Conservation (phyloP, 2,888 invertebrate species). For the Pristionchus fissidentatus region DNA sequence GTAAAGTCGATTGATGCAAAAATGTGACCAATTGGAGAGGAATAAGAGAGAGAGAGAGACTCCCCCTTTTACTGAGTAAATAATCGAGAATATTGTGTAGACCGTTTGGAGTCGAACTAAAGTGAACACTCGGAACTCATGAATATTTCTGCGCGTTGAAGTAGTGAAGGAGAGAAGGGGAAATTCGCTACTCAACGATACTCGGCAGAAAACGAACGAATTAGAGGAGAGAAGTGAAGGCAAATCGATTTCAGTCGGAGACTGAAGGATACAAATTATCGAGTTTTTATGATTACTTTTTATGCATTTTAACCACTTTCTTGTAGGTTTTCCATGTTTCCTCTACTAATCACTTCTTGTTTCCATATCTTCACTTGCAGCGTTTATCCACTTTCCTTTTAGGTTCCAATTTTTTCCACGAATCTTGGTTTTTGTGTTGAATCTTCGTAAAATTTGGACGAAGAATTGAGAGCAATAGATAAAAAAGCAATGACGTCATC, state of each 20-base stretch:
- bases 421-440: too few relatives aligned
- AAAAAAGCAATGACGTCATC: too few relatives aligned
- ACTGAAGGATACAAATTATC: too few relatives aligned
- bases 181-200: background rate
- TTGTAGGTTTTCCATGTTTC: too few relatives aligned
- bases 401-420: too few relatives aligned
- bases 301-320: too few relatives aligned
- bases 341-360: too few relatives aligned
- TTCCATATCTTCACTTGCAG: too few relatives aligned
- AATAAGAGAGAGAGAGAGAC: constrained; percentile 6
- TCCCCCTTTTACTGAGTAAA: background rate
- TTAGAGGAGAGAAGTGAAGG: background rate
- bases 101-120: background rate
- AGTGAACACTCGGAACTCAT: background rate
- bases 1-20: background rate
- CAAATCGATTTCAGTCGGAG: background rate
- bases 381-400: too few relatives aligned
- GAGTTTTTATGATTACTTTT: too few relatives aligned
- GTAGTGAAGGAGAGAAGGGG: background rate
- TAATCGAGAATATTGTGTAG: constrained; percentile 1
- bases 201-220: background rate
- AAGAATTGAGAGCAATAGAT: too few relatives aligned
- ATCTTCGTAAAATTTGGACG: too few relatives aligned
- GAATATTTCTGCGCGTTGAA: constrained; percentile 17
- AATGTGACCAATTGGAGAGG: background rate